Percentiles rank a stretch among this genome's conserved stretches.
Evolutionary conservation across 2,113 vertebrate genomes (phyloP).

Genomic region (Pelodiscus sinensis): DNA sequence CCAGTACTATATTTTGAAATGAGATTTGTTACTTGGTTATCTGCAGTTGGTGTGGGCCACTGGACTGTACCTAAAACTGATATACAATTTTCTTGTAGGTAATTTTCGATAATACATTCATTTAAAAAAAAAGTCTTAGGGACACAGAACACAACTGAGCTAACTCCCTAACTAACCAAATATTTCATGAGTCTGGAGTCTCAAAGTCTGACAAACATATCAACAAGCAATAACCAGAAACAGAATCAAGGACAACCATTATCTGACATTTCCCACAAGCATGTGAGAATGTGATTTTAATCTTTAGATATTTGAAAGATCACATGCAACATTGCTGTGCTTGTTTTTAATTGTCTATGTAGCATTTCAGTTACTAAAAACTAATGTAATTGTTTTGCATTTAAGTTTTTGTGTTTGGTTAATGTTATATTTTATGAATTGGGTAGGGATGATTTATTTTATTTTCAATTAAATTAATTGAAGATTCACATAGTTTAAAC

Average conservation of each 20-base stretch:
- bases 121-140: background rate
- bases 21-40: background rate
- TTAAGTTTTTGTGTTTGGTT: fast-evolving
- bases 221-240: background rate
- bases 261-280: conserved; percentile 17
- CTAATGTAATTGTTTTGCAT: background rate
- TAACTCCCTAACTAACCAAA: background rate
- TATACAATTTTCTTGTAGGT: background rate
- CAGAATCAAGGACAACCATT: background rate
- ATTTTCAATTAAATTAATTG: background rate
- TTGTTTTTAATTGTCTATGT: background rate
- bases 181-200: background rate
- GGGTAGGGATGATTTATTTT: background rate
- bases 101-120: background rate
- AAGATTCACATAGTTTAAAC: background rate
- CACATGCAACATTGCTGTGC: background rate
- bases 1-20: background rate
- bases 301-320: background rate
- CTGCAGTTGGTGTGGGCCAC: background rate
- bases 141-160: background rate
- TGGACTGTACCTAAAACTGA: background rate
- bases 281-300: background rate
- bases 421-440: background rate
- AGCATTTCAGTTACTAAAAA: background rate
- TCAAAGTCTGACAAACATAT: background rate